Evolutionary conservation across 2,113 vertebrate genomes (phyloP), one percentile per base, ranked within the genome.

Genomic region (Colistium nudipinnis): DNA sequence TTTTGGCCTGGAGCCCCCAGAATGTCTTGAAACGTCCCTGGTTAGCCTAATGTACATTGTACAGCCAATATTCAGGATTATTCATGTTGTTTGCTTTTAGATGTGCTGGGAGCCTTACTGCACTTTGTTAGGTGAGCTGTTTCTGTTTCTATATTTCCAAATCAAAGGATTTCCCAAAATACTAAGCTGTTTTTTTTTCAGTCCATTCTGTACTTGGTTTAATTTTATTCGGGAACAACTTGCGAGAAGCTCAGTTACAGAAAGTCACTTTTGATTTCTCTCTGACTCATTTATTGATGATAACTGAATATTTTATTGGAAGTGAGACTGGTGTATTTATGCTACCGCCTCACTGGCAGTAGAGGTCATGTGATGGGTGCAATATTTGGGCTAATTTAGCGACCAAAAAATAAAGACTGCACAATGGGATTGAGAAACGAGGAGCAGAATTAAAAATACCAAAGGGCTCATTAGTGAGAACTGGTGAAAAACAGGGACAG

Each of bases 391-490:
- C 31, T 31, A 45, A 51, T 71, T n/a, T 68, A 52, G 17, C 33
- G 16, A n/a, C 0, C 13, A 8, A 17, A 55, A 27, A 36, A 41
- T 59, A 28, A 11, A 69, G 66, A n/a, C 28, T 28, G 47, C 30
- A 2, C 1, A 13, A 62, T 2, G 35, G 0, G 22, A 48, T 2
- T 4, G 7, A 43, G 38, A 49, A 10, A 19, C 61, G 33, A 9
- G 1, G 19, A 33, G 53, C 33, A 22, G 56, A 70, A 80, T n/a
- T 13, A 59, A 71, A 36, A 35, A 53, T 73, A 76, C 24, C 56
- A 45, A 60, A 71, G 48, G 43, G 27, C 61, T 74, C 62, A 78
- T 70, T 82, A 84, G 17, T 9, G 44, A 52, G 38, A 36, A 10
- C 4, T 60, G 33, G 4, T 48, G 62, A 70, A 47, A 59, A 60